Conservation (phyloP, 2,888 invertebrate species). For the Sesamia inferens region DNA sequence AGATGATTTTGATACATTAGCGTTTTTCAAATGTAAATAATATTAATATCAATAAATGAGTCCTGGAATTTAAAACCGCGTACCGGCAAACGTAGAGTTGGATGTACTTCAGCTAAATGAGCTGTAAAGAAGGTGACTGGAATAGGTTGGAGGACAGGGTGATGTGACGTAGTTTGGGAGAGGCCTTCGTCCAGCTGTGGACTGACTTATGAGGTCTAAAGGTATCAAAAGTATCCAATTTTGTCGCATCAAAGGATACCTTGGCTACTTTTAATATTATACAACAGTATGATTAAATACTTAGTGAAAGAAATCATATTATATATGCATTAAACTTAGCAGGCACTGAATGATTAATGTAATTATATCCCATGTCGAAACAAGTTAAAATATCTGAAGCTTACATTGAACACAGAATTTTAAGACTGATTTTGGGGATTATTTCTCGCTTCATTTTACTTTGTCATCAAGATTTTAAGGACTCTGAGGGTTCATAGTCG, state of each 20-base stretch:
- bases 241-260: neutral
- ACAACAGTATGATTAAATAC: neutral
- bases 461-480: conserved; percentile 42
- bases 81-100: too few relatives aligned
- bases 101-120: too few relatives aligned
- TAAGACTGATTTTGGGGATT: conserved; percentile 48
- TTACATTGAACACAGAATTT: conserved; percentile 40
- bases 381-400: conserved; percentile 39
- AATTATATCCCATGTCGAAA: conserved; percentile 23
- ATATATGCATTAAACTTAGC: conserved; percentile 12
- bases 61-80: too few relatives aligned
- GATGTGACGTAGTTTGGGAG: too few relatives aligned
- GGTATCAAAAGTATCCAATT: neutral
- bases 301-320: neutral
- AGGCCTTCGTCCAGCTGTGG: too few relatives aligned
- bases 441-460: conserved; percentile 46
- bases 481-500: conserved; percentile 18
- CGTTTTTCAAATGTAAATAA: too few relatives aligned
- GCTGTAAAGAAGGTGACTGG: too few relatives aligned
- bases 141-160: too few relatives aligned
- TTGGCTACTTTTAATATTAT: neutral
- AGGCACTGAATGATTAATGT: conserved; percentile 22
- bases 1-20: neutral
- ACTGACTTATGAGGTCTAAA: neutral
- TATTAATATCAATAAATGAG: neutral